Percentiles rank a stretch among this genome's conserved stretches.
Evolutionary conservation across 37 sponge, comb jelly and placozoan species (phyloP).

Genomic region (Beroe forskalii): DNA sequence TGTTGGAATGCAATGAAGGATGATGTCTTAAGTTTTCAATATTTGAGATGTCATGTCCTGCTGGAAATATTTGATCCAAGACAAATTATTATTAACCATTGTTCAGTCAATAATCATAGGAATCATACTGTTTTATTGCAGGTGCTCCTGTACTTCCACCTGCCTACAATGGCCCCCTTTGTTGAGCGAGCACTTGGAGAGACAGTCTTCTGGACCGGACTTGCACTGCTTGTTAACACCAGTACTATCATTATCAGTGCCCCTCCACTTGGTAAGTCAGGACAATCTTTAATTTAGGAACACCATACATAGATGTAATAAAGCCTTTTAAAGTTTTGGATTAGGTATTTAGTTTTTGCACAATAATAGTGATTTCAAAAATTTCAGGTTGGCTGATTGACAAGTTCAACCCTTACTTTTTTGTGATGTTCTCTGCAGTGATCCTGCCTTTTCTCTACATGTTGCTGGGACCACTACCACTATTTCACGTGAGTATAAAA

Average conservation of each 20-base stretch:
- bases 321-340: too few species aligned
- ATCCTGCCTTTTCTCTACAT: not conserved
- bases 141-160: slow-evolving; percentile 44
- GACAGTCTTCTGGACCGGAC: slow-evolving; percentile 17
- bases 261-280: slow-evolving; percentile 57
- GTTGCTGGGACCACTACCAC: not conserved
- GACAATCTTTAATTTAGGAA: too few species aligned
- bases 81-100: too few species aligned
- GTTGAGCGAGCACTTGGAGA: slow-evolving; percentile 17
- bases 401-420: not conserved
- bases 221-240: slow-evolving; percentile 48
- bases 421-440: too few species aligned
- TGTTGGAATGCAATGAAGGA: too few species aligned
- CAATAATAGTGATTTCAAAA: too few species aligned
- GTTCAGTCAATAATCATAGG: too few species aligned
- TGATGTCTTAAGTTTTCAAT: too few species aligned
- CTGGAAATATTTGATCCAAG: too few species aligned
- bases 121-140: not conserved
- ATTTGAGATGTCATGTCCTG: too few species aligned
- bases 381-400: not conserved
- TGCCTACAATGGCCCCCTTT: slow-evolving; percentile 40
- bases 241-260: slow-evolving; percentile 58
- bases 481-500: not conserved
- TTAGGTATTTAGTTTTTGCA: too few species aligned
- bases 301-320: too few species aligned